Evolutionary conservation across 2,888 invertebrate species (phyloP), one percentile per base, ranked within the genome.

Genomic region (Chymomyza caudatula): DNA sequence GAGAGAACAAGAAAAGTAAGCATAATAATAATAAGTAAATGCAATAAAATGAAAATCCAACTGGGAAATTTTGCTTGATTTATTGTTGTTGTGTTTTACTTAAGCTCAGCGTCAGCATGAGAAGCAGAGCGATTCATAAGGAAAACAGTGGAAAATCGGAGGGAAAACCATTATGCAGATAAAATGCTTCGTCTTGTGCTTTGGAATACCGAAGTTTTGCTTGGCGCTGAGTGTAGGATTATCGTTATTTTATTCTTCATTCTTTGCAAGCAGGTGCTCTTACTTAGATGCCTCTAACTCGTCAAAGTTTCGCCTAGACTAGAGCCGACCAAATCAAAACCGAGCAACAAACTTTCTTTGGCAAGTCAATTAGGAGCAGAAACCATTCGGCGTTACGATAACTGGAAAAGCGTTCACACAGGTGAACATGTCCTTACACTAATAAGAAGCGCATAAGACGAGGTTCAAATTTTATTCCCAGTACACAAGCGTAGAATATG

Each of bases 21-120:
- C 74, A 73, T 80, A 78, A 82, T 75, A 76, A 82, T 78, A 80
- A 80, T 82, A 82, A 82, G 85, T 80, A 80, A 85, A 83, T 83
- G 85, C 85, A 82, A 85, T 82, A 82, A 82, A 81, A 86, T 76
- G 86, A 76, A 86, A 85, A 87, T 79, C 78, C 86, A 82, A 84
- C 86, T 79, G 87, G 86, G 84, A 84, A 87, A 87, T 87, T 80
- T 75, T 71, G 71, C 76, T 73, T 87, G 84, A 87, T 84, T 86
- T 87, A 88, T 88, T 85, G 73, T 74, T 75, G 71, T 69, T 67
- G 63, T 20, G 57, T 56, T 56, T 56, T 59, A 56, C 52, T 65
- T 63, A 60, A 65, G 58, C 61, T 54, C 63, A 43, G 49, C 13
- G 60, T 54, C 51, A 66, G 44, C 53, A 57, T 61, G 53, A 22